A percentile compares a stretch with the other conserved stretches of the same genome.
These are phyloP conservation scores for Hypomesus transpacificus DNA, from an alignment of 2,113 vertebrate genomes.

Conservation along the genomic window DNA sequence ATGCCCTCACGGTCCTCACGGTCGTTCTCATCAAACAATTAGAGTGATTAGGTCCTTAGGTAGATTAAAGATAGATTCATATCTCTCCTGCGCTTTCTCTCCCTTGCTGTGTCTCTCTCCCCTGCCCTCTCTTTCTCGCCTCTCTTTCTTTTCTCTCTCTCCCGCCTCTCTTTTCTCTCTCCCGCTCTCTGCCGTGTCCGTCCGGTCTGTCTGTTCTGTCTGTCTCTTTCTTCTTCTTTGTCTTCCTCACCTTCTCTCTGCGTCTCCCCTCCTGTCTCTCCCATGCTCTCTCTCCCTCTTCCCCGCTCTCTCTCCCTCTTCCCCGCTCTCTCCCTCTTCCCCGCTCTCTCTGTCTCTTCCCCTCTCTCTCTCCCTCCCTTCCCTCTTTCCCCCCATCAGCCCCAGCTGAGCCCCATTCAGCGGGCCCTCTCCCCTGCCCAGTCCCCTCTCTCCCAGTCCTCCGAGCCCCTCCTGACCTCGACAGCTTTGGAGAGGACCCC, in stretches of 20 bases:
- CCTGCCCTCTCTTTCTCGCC: background rate
- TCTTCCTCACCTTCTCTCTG: background rate
- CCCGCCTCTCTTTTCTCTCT: background rate
- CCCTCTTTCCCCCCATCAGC: constrained; percentile 14
- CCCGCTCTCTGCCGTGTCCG: background rate
- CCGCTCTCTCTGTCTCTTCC: too few species aligned
- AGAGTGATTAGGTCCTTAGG: constrained; percentile 19
- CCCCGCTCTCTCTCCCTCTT: background rate
- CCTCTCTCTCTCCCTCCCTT: background rate
- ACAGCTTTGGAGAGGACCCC: constrained; percentile 43
- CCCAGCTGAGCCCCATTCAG: constrained; percentile 40
- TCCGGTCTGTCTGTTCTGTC: too few species aligned
- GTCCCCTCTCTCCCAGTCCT: constrained; percentile 28
- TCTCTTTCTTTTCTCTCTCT: background rate
- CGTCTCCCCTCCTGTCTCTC: too few species aligned
- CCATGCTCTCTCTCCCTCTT: too few species aligned
- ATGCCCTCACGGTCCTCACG: too few species aligned
- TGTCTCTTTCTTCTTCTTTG: background rate
- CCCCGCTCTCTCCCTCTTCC: background rate
- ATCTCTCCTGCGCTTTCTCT: background rate
- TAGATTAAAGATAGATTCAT: background rate
- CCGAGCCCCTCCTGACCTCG: constrained; percentile 54
- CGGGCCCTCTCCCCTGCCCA: constrained; percentile 17
- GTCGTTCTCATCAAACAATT: constrained; percentile 4
- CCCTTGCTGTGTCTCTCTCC: too few species aligned